phyloP scores from a whole-genome alignment of 2,888 invertebrate genomes.

The Steinernema scapterisci region DNA sequence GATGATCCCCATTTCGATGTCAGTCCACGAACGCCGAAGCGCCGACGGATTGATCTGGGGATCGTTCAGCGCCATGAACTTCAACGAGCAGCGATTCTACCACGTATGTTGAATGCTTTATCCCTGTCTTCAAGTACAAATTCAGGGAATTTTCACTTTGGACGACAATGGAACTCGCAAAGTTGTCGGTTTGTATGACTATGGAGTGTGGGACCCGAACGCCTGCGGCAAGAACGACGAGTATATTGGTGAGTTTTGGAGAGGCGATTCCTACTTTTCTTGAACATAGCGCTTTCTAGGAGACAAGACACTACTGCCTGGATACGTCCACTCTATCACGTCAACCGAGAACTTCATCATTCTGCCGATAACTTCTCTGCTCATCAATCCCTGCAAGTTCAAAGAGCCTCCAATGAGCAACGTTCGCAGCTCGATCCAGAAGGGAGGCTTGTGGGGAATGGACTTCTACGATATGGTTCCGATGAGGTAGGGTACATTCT shows the following conservation, averaged over 20 bases:
- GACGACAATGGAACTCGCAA: conserved; percentile 59
- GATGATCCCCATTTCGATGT: conserved; percentile 67
- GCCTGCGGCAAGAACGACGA: conserved; percentile 65
- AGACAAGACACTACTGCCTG: conserved; percentile 65
- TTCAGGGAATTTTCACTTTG: conserved; percentile 66
- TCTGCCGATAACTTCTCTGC: conserved; percentile 65
- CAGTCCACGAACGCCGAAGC: conserved; percentile 64
- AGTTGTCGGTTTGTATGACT: conserved; percentile 66
- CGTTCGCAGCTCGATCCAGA: conserved; percentile 57
- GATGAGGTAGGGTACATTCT: conserved; percentile 64
- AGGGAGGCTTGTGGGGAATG: conserved; percentile 67
- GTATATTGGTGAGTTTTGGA: conserved; percentile 62
- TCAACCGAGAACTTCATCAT: conserved; percentile 66
- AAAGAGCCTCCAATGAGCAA: conserved; percentile 65
- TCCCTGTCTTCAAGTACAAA: background rate
- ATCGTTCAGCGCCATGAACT: conserved; percentile 66
- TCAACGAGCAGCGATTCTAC: conserved; percentile 64
- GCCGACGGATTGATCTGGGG: conserved; percentile 66
- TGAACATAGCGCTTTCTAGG: conserved; percentile 45
- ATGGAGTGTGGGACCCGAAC: conserved; percentile 63
- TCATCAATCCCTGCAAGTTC: conserved; percentile 67
- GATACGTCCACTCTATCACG: conserved; percentile 67
- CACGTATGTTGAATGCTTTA: conserved; percentile 46
- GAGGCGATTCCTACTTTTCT: background rate
- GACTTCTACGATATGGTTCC: conserved; percentile 67